phyloP scores from a whole-genome alignment of 2,113 vertebrate species.

The Chamaea fasciata region DNA sequence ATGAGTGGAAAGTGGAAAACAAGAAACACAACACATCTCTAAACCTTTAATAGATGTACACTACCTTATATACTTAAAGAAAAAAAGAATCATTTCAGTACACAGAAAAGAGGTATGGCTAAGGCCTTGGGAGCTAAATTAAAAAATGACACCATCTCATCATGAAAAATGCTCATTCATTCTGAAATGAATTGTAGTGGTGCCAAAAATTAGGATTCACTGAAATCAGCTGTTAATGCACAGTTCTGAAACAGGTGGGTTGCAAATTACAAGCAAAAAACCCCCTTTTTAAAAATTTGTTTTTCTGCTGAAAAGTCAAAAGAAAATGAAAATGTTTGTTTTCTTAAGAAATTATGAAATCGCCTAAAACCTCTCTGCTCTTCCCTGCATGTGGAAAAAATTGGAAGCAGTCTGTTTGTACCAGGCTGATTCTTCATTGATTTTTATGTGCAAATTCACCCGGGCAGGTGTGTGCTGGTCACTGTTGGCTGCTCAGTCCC shows the following conservation, averaged over 20 bases:
- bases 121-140: not conserved
- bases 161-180: not conserved
- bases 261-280: not conserved
- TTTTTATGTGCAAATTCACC: not conserved
- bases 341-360: not conserved
- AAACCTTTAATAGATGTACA: not conserved
- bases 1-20: not conserved
- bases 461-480: rapidly evolving
- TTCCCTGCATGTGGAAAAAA: not conserved
- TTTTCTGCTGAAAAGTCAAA: not conserved
- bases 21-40: not conserved
- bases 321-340: not conserved
- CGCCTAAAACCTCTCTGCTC: not conserved
- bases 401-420: not conserved
- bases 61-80: not conserved
- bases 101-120: not conserved
- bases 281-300: not conserved
- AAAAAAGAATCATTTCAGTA: not conserved
- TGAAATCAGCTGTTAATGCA: not conserved
- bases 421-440: not conserved
- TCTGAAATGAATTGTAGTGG: not conserved
- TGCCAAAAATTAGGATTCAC: not conserved
- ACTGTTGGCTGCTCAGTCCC: not conserved
- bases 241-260: not conserved
- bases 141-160: not conserved